Evolutionary conservation across 2,113 vertebrate species (phyloP).

Genomic region (Chionis minor): DNA sequence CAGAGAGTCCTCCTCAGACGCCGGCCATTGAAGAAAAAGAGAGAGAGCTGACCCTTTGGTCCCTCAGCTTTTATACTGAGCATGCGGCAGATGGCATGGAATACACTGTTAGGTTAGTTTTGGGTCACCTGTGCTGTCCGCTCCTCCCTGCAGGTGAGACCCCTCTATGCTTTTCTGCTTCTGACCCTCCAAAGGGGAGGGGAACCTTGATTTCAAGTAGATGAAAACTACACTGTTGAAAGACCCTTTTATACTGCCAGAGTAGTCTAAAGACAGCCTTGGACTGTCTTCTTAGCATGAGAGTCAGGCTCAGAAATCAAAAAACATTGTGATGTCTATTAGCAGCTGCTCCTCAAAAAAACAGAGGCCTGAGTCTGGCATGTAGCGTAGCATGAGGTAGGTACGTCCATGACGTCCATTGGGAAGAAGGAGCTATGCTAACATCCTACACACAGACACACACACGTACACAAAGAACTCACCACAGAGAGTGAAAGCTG

Average conservation of each 20-base stretch:
- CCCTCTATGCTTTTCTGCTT: no score
- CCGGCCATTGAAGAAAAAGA: no score
- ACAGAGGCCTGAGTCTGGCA: background rate
- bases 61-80: no score
- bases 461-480: fast-evolving
- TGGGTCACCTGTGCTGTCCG: no score
- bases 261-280: background rate
- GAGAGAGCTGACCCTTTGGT: no score
- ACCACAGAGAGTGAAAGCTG: background rate
- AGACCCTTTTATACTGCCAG: background rate
- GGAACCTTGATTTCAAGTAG: background rate
- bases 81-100: no score
- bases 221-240: background rate
- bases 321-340: background rate
- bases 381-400: background rate
- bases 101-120: no score
- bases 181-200: no score
- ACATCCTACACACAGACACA: background rate
- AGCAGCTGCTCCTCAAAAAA: background rate
- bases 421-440: background rate
- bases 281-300: background rate
- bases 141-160: no score
- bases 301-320: background rate
- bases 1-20: no score
- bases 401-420: fast-evolving